Conservation (phyloP, 2,888 invertebrate species). For the Lasioglossum villosulum region DNA sequence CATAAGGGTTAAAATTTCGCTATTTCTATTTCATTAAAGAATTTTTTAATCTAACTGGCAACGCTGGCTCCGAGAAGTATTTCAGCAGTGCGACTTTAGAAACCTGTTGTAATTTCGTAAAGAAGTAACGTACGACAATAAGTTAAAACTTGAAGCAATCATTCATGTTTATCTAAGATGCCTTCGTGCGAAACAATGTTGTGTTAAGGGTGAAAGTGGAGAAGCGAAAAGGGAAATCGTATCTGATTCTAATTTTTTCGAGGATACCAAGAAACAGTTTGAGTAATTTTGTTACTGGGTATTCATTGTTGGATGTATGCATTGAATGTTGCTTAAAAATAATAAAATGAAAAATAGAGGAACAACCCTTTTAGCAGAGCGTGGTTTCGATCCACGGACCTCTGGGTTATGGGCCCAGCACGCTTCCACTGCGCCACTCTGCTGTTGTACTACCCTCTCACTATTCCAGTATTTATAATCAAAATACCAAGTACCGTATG, state of each 20-base stretch:
- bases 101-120: not conserved
- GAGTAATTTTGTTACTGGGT: not conserved
- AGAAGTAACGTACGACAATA: not conserved
- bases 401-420: slow-evolving; percentile 72
- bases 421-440: slow-evolving; percentile 73
- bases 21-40: too few species aligned
- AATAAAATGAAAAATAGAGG: not conserved
- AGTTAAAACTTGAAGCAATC: not conserved
- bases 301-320: not conserved
- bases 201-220: not conserved
- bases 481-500: rapidly evolving
- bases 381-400: slow-evolving; percentile 72
- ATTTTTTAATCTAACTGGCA: not conserved
- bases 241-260: not conserved
- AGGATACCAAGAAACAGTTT: not conserved
- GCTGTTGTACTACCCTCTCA: slow-evolving; percentile 23
- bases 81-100: not conserved
- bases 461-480: not conserved
- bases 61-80: not conserved
- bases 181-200: not conserved
- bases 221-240: not conserved
- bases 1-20: too few species aligned
- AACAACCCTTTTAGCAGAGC: slow-evolving; percentile 58
- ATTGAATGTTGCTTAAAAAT: not conserved
- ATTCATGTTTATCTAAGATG: not conserved